These are phyloP conservation scores for Amiota mariae DNA, from an alignment of 2,888 invertebrate genomes.

Conservation along the genomic window DNA sequence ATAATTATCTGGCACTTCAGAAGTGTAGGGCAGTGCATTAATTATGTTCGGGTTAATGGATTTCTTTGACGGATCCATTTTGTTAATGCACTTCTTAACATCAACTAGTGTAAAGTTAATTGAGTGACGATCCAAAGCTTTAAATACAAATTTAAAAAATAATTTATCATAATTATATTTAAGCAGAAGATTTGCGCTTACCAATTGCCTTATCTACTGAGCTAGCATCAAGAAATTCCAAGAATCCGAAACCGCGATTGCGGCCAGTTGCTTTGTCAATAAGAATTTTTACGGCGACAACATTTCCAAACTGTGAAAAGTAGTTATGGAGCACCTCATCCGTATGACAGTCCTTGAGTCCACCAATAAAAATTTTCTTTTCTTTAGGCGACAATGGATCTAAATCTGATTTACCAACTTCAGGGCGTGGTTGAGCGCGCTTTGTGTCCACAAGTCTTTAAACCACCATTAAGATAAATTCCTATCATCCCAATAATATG, in stretches of 20 bases:
- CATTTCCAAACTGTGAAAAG: slow-evolving; percentile 65
- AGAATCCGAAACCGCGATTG: slow-evolving; percentile 69
- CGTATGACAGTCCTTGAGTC: slow-evolving; percentile 68
- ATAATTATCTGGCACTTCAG: too few relatives aligned
- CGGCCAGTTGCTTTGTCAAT: slow-evolving; percentile 69
- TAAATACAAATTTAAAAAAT: slow-evolving; percentile 3
- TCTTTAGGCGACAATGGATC: slow-evolving; percentile 39
- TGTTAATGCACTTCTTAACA: slow-evolving; percentile 69
- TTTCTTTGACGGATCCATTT: slow-evolving; percentile 59
- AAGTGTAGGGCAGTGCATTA: slow-evolving; percentile 69
- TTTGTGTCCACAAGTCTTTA: slow-evolving; percentile 69
- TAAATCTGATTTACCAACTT: slow-evolving; percentile 55
- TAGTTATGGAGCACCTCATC: slow-evolving; percentile 63
- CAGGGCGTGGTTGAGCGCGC: slow-evolving; percentile 66
- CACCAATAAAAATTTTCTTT: slow-evolving; percentile 69
- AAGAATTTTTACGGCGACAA: slow-evolving; percentile 64
- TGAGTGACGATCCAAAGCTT: slow-evolving; percentile 64
- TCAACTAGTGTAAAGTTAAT: slow-evolving; percentile 64
- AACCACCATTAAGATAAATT: not conserved
- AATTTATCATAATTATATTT: not conserved
- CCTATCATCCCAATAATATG: not conserved
- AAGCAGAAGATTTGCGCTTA: slow-evolving; percentile 45
- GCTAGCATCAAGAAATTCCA: slow-evolving; percentile 67
- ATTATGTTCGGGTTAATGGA: slow-evolving; percentile 37
- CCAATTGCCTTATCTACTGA: slow-evolving; percentile 68